Percentiles rank a stretch among this genome's conserved stretches.
These are phyloP conservation scores for Drosophila paramelanica DNA, from an alignment of 2,888 invertebrate genomes.

Conservation along the genomic window DNA sequence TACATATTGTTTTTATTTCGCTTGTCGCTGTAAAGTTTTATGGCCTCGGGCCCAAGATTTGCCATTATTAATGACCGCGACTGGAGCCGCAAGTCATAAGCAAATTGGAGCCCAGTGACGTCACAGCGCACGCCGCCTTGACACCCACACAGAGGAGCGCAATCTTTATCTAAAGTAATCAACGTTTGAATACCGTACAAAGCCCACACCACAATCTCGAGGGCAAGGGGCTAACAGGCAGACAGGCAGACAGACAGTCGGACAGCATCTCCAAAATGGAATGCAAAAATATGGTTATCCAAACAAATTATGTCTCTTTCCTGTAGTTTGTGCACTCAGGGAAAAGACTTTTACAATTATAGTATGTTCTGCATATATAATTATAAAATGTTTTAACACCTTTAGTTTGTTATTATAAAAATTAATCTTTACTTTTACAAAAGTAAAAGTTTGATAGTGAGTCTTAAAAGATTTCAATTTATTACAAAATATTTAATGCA, in stretches of 20 bases:
- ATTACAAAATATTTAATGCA: no score
- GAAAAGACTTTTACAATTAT: no score
- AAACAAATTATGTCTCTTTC: constrained; percentile 21
- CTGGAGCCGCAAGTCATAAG: constrained; percentile 35
- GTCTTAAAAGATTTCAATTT: no score
- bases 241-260: not conserved
- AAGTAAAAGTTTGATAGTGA: no score
- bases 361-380: not conserved
- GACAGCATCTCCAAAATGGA: constrained; percentile 41
- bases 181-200: constrained; percentile 43
- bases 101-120: constrained; percentile 61
- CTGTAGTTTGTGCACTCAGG: not conserved
- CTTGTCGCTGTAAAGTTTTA: constrained; percentile 44
- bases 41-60: constrained; percentile 44
- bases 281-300: constrained; percentile 36
- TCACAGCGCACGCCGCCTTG: constrained; percentile 40
- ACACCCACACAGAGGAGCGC: constrained; percentile 27
- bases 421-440: no score
- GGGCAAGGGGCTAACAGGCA: constrained; percentile 1
- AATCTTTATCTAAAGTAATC: constrained; percentile 62
- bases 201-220: constrained; percentile 54
- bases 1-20: constrained; percentile 14
- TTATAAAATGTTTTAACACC: no score
- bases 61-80: constrained; percentile 66
- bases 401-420: no score